phyloP scores from a whole-genome alignment of 2,113 vertebrate species.

The Kobus ellipsiprymnus region DNA sequence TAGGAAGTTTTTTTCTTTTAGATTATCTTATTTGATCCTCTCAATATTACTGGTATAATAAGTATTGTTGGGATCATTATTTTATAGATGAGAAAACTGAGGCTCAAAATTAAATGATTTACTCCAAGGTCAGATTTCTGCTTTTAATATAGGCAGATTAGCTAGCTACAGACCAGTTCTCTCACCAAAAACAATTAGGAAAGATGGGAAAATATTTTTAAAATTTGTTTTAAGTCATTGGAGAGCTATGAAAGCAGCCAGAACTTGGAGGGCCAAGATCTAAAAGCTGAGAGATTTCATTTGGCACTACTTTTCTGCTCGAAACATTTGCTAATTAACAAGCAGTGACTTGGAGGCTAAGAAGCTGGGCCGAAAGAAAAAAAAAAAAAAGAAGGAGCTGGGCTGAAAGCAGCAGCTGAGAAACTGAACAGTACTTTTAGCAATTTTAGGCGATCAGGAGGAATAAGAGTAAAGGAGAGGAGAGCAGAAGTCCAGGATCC shows the following conservation, averaged over 20 bases:
- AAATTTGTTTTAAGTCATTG: constrained; percentile 3
- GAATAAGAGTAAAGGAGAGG: not conserved
- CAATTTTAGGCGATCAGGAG: not conserved
- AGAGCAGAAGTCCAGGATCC: not conserved
- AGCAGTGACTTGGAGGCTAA: not conserved
- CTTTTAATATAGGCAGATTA: not conserved
- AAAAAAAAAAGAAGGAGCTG: not conserved
- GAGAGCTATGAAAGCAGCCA: constrained; percentile 11
- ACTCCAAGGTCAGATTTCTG: not conserved
- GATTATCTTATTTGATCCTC: not conserved
- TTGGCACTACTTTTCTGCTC: not conserved
- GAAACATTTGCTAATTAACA: constrained; percentile 33
- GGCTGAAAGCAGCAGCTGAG: not conserved
- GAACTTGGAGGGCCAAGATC: not conserved
- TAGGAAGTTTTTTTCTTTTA: not conserved
- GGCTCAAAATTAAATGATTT: not conserved
- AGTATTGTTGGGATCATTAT: not conserved
- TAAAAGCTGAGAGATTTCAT: not conserved
- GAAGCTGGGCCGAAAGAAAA: not conserved
- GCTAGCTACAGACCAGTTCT: not conserved
- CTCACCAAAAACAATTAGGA: constrained; percentile 1
- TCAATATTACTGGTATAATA: not conserved
- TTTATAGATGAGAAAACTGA: constrained; percentile 2
- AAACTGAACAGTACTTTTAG: not conserved
- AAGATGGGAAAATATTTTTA: not conserved